Conservation (phyloP, 2,888 invertebrate species). For the Melinaea menophilus region DNA sequence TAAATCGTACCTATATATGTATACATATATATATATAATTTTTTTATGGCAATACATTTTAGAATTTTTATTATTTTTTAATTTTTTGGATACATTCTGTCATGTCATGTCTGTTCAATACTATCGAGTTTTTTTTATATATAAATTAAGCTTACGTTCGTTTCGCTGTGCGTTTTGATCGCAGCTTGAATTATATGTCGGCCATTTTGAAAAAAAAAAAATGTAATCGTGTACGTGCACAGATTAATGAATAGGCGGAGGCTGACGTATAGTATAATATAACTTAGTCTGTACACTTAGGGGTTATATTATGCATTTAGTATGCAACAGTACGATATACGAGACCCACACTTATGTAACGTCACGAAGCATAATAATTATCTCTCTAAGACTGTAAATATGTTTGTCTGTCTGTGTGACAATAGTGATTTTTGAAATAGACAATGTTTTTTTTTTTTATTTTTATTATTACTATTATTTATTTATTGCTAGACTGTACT, state of each 20-base stretch:
- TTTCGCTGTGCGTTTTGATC: constrained; percentile 55
- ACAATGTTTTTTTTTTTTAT: constrained; percentile 45
- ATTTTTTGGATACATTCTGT: not conserved
- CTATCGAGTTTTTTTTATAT: constrained; percentile 53
- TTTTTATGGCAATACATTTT: constrained; percentile 17
- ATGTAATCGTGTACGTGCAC: constrained; percentile 5
- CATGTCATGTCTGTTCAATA: constrained; percentile 41
- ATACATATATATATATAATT: constrained; percentile 10
- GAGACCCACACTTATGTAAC: constrained; percentile 54
- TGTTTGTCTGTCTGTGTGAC: not conserved
- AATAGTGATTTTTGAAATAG: constrained; percentile 29
- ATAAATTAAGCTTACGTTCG: constrained; percentile 59
- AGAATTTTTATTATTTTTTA: not conserved
- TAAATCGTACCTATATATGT: constrained; percentile 13
- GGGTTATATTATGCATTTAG: constrained; percentile 72
- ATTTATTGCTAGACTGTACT: constrained; percentile 36
- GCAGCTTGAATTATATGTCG: constrained; percentile 49
- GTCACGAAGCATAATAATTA: constrained; percentile 56
- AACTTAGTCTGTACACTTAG: constrained; percentile 66
- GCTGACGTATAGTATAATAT: constrained; percentile 70
- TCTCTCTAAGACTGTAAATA: constrained; percentile 30
- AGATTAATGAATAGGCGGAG: constrained; percentile 34
- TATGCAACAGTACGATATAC: constrained; percentile 55
- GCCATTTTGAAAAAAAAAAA: constrained; percentile 30
- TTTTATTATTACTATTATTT: constrained; percentile 32